phyloP scores from a whole-genome alignment of 2,888 invertebrate species.

The Athalia cordata region DNA sequence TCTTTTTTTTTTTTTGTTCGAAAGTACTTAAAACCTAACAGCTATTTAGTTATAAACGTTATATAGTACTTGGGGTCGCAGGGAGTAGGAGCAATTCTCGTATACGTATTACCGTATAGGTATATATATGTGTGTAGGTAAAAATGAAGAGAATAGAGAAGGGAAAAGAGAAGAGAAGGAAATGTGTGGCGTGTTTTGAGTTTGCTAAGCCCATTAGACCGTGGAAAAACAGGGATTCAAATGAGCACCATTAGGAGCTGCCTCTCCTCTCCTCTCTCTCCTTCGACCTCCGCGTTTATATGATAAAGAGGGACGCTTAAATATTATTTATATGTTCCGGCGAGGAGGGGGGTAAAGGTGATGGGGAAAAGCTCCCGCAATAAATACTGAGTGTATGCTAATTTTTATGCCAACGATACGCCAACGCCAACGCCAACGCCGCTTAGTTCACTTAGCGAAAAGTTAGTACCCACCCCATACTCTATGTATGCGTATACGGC shows the following conservation, averaged over 20 bases:
- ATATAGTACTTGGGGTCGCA: no score
- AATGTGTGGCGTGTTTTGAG: conserved; percentile 29
- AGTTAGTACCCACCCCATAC: no score
- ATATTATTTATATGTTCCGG: conserved; percentile 65
- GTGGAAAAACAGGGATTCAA: conserved; percentile 59
- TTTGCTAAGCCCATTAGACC: conserved; percentile 38
- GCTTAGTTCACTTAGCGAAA: no score
- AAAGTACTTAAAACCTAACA: no score
- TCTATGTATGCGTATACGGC: no score
- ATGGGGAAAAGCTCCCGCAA: conserved; percentile 50
- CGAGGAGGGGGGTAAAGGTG: conserved; percentile 37
- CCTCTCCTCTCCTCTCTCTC: conserved; percentile 5
- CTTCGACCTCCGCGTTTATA: conserved; percentile 59
- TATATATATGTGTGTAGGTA: background rate
- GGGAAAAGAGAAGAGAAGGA: background rate
- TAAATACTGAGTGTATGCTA: conserved; percentile 64
- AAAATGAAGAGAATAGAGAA: background rate
- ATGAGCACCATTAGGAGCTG: conserved; percentile 57
- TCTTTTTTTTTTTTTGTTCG: no score
- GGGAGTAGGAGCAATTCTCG: background rate
- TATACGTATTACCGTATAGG: background rate
- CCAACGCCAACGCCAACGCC: background rate
- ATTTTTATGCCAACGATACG: conserved; percentile 49
- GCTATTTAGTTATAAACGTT: no score
- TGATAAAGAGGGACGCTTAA: conserved; percentile 67